Conservation (phyloP, 2,797 vertebrate species). For the Lithobates pipiens region DNA sequence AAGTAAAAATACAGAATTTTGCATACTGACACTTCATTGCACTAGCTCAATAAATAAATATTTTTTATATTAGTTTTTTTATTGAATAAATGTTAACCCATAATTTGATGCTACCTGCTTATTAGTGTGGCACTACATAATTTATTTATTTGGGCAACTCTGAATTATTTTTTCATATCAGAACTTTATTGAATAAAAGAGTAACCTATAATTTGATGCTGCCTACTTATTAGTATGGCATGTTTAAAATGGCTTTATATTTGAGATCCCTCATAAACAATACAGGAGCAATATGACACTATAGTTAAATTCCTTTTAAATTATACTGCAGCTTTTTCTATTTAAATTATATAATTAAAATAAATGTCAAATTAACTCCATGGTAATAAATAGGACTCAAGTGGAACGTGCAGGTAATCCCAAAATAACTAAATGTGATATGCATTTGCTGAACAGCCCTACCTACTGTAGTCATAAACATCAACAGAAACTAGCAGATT, state of each 20-base stretch:
- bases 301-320: neutral
- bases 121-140: no score
- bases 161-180: no score
- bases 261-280: neutral
- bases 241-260: neutral
- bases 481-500: slow-evolving; percentile 13
- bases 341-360: neutral
- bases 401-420: slow-evolving; percentile 20
- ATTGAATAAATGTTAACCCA: no score
- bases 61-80: no score
- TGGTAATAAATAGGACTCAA: slow-evolving; percentile 34
- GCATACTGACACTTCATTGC: no score
- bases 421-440: neutral
- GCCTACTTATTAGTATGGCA: neutral
- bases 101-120: no score
- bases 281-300: neutral
- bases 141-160: no score
- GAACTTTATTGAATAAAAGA: neutral
- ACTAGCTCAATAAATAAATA: no score
- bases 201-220: neutral
- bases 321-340: neutral
- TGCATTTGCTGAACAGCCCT: slow-evolving; percentile 2
- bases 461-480: slow-evolving; percentile 18
- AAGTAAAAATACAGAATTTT: no score
- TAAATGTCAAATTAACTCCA: neutral